phyloP scores from a whole-genome alignment of 2,888 invertebrate genomes.

The Physocephala rufipes region DNA sequence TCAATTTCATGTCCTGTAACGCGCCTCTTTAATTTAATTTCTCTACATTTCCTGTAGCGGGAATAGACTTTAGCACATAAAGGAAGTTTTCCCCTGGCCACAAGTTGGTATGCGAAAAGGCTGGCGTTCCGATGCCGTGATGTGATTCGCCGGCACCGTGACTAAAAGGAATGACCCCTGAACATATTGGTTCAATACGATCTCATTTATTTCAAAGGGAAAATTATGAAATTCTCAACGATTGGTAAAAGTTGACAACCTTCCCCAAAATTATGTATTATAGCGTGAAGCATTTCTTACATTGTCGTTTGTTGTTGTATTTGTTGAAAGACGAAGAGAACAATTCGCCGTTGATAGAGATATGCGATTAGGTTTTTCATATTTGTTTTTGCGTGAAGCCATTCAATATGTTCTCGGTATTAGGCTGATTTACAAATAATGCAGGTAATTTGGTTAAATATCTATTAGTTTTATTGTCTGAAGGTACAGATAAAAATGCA shows the following conservation, averaged over 20 bases:
- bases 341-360: background rate
- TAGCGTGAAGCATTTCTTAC: no score
- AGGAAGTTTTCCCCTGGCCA: background rate
- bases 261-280: no score
- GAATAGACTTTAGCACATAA: background rate
- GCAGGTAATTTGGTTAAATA: no score
- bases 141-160: background rate
- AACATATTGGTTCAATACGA: background rate
- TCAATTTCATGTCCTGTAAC: background rate
- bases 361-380: no score
- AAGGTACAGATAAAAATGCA: no score
- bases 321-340: background rate
- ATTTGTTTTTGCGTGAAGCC: no score
- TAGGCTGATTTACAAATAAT: no score
- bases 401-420: no score
- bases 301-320: no score
- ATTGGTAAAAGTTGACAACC: background rate
- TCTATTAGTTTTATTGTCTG: no score
- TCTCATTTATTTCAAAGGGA: background rate
- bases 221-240: background rate
- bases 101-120: no score
- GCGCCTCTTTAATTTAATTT: background rate
- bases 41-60: background rate
- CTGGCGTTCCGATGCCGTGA: background rate
- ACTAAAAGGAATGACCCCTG: no score